Percentiles rank a stretch among this genome's conserved stretches.
Conservation (phyloP, 2,113 vertebrate genomes). For the Daboia siamensis region DNA sequence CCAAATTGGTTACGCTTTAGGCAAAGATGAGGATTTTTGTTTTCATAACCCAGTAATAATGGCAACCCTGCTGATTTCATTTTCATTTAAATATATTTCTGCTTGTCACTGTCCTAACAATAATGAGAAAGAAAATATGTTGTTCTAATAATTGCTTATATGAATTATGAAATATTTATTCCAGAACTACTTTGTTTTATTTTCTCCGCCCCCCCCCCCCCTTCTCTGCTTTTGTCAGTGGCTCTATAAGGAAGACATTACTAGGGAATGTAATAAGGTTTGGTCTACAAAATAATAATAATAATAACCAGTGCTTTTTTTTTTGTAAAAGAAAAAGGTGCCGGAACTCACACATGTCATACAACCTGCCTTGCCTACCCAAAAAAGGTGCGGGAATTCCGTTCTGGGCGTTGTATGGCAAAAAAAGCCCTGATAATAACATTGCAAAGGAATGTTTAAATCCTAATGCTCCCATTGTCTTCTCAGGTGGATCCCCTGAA, state of each 20-base stretch:
- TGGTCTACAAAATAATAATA: too few relatives aligned
- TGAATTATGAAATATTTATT: constrained; percentile 23
- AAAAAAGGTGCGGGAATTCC: too few relatives aligned
- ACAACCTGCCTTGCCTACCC: too few relatives aligned
- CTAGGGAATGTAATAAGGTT: not conserved
- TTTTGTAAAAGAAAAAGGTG: too few relatives aligned
- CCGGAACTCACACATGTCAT: too few relatives aligned
- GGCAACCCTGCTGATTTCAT: constrained; percentile 30
- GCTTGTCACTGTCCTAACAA: constrained; percentile 19
- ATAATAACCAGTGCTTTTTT: too few relatives aligned
- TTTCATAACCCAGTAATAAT: constrained; percentile 20
- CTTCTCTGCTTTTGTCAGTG: not conserved
- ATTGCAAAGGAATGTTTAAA: not conserved
- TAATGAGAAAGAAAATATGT: constrained; percentile 4
- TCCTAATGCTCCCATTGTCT: not conserved
- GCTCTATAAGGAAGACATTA: not conserved
- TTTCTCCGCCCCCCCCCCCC: not conserved
- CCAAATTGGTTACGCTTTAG: constrained; percentile 51
- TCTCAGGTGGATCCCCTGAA: not conserved
- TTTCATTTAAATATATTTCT: constrained; percentile 49
- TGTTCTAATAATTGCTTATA: constrained; percentile 31
- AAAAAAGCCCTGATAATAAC: too few relatives aligned
- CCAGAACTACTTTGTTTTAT: not conserved
- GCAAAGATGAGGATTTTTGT: constrained; percentile 28
- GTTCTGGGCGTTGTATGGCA: too few relatives aligned